These are phyloP conservation scores for Pangasius macronema DNA, from an alignment of 2,797 vertebrate genomes.

Conservation along the genomic window DNA sequence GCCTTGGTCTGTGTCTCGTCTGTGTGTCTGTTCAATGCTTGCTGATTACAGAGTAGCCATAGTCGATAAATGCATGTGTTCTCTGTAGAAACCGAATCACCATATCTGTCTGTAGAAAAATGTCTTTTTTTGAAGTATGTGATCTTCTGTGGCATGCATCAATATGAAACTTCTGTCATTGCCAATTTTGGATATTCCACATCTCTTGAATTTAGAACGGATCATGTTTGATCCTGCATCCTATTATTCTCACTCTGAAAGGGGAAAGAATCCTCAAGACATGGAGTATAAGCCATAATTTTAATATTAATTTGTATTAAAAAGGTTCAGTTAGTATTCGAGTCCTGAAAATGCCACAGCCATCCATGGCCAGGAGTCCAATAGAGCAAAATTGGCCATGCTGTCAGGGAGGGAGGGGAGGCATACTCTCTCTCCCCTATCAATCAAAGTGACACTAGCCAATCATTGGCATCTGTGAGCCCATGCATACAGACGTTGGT, in stretches of 20 bases:
- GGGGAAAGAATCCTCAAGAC: neutral
- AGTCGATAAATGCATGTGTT: constrained; percentile 27
- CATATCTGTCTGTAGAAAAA: constrained; percentile 15
- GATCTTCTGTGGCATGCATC: neutral
- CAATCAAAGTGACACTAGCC: neutral
- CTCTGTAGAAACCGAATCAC: neutral
- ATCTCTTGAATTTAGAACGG: neutral
- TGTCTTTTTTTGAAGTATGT: neutral
- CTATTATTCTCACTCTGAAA: neutral
- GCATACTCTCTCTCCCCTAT: neutral
- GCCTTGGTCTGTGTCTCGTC: constrained; percentile 28
- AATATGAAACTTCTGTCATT: constrained; percentile 2
- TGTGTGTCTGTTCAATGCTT: constrained; percentile 29
- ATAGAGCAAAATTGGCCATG: neutral
- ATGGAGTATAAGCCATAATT: neutral
- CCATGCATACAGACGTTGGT: neutral
- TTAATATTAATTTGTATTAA: neutral
- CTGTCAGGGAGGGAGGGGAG: neutral
- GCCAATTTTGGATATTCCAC: neutral
- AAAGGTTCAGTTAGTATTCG: neutral
- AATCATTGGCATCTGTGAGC: neutral
- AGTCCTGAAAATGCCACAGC: neutral
- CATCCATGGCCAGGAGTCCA: neutral
- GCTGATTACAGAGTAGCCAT: neutral
- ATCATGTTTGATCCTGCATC: neutral